Conservation (phyloP, 2,113 vertebrate genomes). For the Lontra canadensis region DNA sequence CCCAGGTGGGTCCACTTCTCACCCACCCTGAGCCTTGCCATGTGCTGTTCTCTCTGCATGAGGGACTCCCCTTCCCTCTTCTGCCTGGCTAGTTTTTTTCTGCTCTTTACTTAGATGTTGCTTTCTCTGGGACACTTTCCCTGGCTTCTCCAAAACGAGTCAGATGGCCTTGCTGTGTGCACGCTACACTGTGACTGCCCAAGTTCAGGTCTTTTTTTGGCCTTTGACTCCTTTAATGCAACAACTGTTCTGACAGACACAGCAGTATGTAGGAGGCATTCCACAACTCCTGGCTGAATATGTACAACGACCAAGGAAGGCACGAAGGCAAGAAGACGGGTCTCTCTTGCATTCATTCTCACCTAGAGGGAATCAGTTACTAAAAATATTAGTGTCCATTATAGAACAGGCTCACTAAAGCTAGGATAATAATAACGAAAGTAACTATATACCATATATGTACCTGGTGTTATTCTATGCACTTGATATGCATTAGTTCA, state of each 20-base stretch:
- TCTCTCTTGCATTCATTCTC: neutral
- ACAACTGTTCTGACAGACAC: neutral
- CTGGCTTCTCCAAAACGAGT: neutral
- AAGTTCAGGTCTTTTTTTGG: neutral
- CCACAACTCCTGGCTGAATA: neutral
- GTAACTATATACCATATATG: neutral
- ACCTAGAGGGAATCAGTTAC: neutral
- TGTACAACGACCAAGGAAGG: neutral
- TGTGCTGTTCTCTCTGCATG: neutral
- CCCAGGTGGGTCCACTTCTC: neutral
- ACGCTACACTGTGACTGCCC: neutral
- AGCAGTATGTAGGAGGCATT: neutral
- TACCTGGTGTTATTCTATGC: neutral
- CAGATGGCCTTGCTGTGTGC: neutral
- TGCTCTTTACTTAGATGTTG: neutral
- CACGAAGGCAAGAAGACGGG: neutral
- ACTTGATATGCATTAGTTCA: neutral
- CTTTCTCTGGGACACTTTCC: neutral
- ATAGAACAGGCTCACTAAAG: constrained; percentile 20
- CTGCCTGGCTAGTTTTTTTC: neutral
- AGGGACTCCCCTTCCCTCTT: too few relatives aligned
- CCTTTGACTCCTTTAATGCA: neutral
- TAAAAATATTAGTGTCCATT: neutral
- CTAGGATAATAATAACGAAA: neutral
- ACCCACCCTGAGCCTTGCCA: neutral